Conservation (phyloP, 2,888 invertebrate species). For the Synergus umbraculus region DNA sequence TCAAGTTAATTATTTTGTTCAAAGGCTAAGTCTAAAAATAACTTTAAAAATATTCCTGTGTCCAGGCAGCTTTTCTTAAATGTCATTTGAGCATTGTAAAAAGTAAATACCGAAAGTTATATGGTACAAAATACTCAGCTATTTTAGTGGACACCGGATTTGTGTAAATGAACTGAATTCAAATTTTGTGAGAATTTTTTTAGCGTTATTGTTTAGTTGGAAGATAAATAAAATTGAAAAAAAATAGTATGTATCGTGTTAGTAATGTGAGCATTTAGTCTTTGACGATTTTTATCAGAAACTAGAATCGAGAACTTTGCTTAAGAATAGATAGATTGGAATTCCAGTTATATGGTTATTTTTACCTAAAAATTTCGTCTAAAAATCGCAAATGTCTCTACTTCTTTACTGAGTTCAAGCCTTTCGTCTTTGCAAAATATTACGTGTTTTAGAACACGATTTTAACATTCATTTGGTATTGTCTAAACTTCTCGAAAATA, state of each 20-base stretch:
- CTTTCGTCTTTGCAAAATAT: conserved; percentile 30
- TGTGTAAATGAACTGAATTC: conserved; percentile 47
- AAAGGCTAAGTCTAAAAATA: neutral
- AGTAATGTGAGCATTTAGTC: conserved; percentile 37
- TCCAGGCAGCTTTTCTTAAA: conserved; percentile 17
- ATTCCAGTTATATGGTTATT: neutral
- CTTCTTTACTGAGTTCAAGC: conserved; percentile 45
- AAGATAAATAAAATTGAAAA: conserved; percentile 42
- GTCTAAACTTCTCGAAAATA: neutral
- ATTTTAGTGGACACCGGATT: conserved; percentile 74
- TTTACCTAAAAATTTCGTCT: neutral
- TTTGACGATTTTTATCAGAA: neutral
- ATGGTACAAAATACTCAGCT: conserved; percentile 71
- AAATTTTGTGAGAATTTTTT: neutral
- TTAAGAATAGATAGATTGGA: neutral
- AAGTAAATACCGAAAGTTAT: neutral
- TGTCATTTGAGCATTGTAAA: conserved; percentile 1
- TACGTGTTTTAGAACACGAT: conserved; percentile 13
- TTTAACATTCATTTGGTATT: conserved; percentile 25
- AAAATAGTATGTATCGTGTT: conserved; percentile 10
- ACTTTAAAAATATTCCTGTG: conserved; percentile 5
- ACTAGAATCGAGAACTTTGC: neutral
- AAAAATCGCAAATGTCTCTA: neutral
- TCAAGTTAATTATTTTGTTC: neutral
- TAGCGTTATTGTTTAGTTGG: conserved; percentile 23